Percentiles rank a stretch among this genome's conserved stretches.
phyloP scores from a whole-genome alignment of 2,888 invertebrate genomes.

The Helobdella robusta region DNA sequence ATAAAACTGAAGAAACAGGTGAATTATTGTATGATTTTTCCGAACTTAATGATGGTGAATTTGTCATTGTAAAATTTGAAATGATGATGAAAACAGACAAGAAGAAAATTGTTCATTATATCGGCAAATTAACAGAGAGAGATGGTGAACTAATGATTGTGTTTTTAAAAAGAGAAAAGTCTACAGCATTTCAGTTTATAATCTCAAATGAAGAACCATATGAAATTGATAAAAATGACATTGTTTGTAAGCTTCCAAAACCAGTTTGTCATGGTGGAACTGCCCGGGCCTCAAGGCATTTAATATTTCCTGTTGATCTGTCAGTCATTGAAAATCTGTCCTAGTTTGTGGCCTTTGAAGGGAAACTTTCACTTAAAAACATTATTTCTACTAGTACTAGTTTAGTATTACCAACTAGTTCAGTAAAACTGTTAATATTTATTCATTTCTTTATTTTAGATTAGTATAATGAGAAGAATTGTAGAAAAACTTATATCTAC shows the following conservation, averaged over 20 bases:
- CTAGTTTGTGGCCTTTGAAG: no score
- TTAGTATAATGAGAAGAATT: conserved; percentile 2
- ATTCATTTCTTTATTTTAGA: conserved; percentile 2
- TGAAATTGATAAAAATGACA: not conserved
- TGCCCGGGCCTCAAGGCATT: conserved; percentile 5
- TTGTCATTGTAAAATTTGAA: no score
- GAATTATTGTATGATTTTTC: no score
- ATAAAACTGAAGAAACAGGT: no score
- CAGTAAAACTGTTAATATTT: not conserved
- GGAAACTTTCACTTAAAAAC: no score
- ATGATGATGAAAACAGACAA: conserved; percentile 1
- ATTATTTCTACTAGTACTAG: no score
- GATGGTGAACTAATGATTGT: conserved; percentile 3
- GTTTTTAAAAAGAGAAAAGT: not conserved
- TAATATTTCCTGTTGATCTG: conserved; percentile 2
- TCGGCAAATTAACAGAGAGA: not conserved
- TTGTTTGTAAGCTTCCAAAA: conserved; percentile 3
- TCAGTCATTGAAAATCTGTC: no score
- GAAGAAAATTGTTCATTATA: not conserved
- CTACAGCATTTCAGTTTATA: conserved; percentile 1
- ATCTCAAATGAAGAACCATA: not conserved
- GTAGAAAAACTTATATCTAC: conserved; percentile 3
- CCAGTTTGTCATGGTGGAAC: conserved; percentile 4
- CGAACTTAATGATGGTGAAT: no score
- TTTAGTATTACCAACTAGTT: no score